Evolutionary conservation across 2,888 invertebrate species (phyloP).

Genomic region (Lepidochrysops patricia): DNA sequence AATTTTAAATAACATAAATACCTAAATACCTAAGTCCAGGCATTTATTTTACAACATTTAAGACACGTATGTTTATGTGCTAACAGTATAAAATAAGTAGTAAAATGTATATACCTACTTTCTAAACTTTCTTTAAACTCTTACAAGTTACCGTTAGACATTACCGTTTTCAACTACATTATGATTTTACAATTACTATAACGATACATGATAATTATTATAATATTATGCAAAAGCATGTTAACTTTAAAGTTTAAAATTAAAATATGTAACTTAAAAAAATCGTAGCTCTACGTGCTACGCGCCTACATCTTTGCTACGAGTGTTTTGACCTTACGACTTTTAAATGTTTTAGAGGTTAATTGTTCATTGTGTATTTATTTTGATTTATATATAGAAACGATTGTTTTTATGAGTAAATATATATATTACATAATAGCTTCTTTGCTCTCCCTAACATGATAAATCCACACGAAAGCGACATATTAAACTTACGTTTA

Average conservation of each 20-base stretch:
- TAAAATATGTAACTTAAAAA: not conserved
- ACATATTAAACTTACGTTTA: not conserved
- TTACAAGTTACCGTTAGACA: conserved; percentile 39
- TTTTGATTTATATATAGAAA: too few species aligned
- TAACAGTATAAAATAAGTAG: not conserved
- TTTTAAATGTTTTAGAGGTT: not conserved
- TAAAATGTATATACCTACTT: conserved; percentile 40
- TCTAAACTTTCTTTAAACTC: conserved; percentile 62
- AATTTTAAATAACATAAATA: not conserved
- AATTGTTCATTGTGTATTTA: too few species aligned
- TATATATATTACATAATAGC: too few species aligned
- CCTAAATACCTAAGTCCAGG: not conserved
- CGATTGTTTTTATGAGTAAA: too few species aligned
- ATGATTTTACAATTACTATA: conserved; percentile 6
- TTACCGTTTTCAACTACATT: conserved; percentile 47
- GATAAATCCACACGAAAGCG: too few species aligned
- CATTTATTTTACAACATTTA: not conserved
- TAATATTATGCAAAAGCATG: not conserved
- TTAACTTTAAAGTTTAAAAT: not conserved
- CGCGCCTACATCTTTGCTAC: not conserved
- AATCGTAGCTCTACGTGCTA: not conserved
- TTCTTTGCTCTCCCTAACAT: too few species aligned
- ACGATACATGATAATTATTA: not conserved
- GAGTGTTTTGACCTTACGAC: not conserved
- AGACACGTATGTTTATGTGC: not conserved